Percentiles rank a stretch among this genome's conserved stretches.
These are phyloP conservation scores for Epinotia brunnichana DNA, from an alignment of 2,888 invertebrate species.

Conservation along the genomic window DNA sequence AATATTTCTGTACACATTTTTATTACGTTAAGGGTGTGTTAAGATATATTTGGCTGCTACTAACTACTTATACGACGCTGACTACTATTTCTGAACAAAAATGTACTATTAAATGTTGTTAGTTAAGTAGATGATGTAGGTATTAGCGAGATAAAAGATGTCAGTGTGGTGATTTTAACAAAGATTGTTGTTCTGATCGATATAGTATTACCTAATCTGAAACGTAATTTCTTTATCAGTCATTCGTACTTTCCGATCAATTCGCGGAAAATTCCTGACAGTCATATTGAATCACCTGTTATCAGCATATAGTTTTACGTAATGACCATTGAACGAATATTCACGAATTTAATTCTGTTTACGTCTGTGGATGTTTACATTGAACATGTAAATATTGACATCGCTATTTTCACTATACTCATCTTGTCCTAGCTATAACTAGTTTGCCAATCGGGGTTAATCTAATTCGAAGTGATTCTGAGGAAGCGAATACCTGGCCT, in stretches of 20 bases:
- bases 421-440: too few relatives aligned
- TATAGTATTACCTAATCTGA: neutral
- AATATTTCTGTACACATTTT: too few relatives aligned
- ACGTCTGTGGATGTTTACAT: neutral
- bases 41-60: too few relatives aligned
- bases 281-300: slow-evolving; percentile 14
- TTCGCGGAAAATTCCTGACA: slow-evolving; percentile 17
- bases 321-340: slow-evolving; percentile 1
- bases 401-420: neutral
- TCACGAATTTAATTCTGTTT: neutral
- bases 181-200: neutral
- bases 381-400: too few relatives aligned
- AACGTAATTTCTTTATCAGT: slow-evolving; percentile 25
- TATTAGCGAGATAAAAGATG: neutral
- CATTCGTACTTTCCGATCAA: slow-evolving; percentile 21
- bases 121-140: too few relatives aligned
- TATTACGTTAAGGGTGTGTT: too few relatives aligned
- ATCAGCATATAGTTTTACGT: slow-evolving; percentile 3
- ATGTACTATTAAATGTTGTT: too few relatives aligned
- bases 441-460: neutral
- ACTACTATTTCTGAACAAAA: too few relatives aligned
- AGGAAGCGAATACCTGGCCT: neutral
- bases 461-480: neutral
- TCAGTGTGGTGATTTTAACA: neutral
- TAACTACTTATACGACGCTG: too few relatives aligned